A percentile compares a stretch with the other conserved stretches of the same genome.
phyloP scores from a whole-genome alignment of 92 coral and sea anemone genomes.

The Phenganax marumi region DNA sequence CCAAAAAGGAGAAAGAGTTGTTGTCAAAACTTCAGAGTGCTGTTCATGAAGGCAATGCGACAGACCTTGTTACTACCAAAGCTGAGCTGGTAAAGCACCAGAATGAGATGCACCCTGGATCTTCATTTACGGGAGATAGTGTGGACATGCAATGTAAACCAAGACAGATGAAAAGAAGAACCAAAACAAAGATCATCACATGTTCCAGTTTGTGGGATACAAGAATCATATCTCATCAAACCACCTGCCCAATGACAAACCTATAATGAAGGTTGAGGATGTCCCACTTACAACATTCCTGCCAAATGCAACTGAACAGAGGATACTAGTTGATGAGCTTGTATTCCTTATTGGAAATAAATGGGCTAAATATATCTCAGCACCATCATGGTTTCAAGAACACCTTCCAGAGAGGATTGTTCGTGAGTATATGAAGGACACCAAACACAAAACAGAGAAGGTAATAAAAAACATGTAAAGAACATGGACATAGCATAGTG shows the following conservation, averaged over 20 bases:
- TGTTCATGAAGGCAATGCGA: neutral
- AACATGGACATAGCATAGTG: neutral
- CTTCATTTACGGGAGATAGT: conserved; percentile 60
- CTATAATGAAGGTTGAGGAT: conserved; percentile 15
- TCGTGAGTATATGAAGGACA: conserved; percentile 42
- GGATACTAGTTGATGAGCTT: conserved; percentile 24
- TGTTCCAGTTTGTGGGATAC: conserved; percentile 53
- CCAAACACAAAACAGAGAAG: conserved; percentile 38
- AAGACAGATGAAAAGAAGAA: conserved; percentile 54
- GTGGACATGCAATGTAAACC: conserved; percentile 53
- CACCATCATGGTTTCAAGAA: conserved; percentile 42
- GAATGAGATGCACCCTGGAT: conserved; percentile 53
- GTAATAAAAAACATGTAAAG: neutral
- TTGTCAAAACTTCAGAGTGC: neutral
- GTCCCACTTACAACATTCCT: conserved; percentile 54
- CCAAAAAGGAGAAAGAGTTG: conserved; percentile 21
- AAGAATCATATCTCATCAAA: conserved; percentile 55
- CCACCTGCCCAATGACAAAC: conserved; percentile 43
- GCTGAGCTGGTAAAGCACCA: conserved; percentile 31
- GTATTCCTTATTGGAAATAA: conserved; percentile 15
- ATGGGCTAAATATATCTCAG: conserved; percentile 50
- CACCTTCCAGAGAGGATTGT: conserved; percentile 26
- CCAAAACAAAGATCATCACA: conserved; percentile 58
- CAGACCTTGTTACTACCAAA: neutral
- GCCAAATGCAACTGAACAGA: conserved; percentile 52